Base-by-base conservation (phyloP, 2,113 vertebrate genomes). In the Phylloscopus trochiloides region DNA sequence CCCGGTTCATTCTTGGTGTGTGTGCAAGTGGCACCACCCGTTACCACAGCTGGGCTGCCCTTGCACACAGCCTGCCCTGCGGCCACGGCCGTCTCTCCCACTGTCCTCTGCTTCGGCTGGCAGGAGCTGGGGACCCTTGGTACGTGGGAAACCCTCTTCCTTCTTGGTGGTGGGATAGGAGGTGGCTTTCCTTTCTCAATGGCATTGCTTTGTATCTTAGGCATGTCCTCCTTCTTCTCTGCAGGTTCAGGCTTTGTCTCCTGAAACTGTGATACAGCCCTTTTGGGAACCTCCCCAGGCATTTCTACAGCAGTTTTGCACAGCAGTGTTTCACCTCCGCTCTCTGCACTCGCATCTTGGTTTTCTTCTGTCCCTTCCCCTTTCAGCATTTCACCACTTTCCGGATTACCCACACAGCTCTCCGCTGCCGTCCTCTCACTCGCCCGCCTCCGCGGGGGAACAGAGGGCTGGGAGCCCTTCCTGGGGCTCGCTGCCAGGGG, bases 161-260 rank as follows among this genome's bases (percentile, higher is more conserved):
- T 98, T 43, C 98, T 98, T 0, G 98, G 99, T 10, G 98, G 99
- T 67, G 98, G 98, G 25, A 99, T 88, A 6, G 98, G 98, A 45
- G 96, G 96, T 12, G 70, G 47, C 52, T 84, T 98, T 95, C 91
- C 22, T 43, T 80, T 93, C 61, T 51, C 55, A 11, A 5, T 17
- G n/a, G 59, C 42, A 29, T 66, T 93, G 40, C 26, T 86, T 45
- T 50, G n/a, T 71, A 85, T 70, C 29, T 90, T 80, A 42, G 72
- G 54, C 54, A 75, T 38, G 57, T 43, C 12, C 17, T 91, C 52
- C 59, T 86, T 72, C 59, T 84, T 88, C 40, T 85, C 95, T 24
- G 61, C 45, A 48, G 36, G 59, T 71, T 82, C 62, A 2, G 81
- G 76, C 32, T 90, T 92, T 25, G 63, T 36, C 96, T 98, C 97